Percentiles rank a stretch among this genome's conserved stretches.
Conservation (phyloP, 2,113 vertebrate species). For the Tetraodon nigroviridis region DNA sequence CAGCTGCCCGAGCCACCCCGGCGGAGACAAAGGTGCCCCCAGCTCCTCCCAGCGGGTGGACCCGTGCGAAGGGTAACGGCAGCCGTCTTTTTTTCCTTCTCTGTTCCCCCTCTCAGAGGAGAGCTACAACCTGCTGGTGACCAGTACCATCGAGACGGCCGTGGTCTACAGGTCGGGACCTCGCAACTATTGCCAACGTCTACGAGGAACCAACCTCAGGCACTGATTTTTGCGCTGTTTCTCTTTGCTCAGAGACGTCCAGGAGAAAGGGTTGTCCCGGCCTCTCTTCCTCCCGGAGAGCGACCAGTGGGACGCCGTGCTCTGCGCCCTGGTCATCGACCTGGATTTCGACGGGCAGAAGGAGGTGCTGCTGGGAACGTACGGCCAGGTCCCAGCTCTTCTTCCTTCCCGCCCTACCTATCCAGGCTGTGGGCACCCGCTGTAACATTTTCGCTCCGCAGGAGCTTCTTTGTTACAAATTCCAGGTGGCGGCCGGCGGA, state of each 20-base stretch:
- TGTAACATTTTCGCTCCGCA: conserved; percentile 43
- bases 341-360: conserved; percentile 81
- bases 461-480: conserved; percentile 90
- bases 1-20: conserved; percentile 25
- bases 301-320: conserved; percentile 83
- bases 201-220: no score
- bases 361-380: conserved; percentile 79
- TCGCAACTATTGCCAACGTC: not conserved
- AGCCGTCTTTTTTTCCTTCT: not conserved
- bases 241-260: conserved; percentile 75
- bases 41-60: no score
- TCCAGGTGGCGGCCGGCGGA: conserved; percentile 29
- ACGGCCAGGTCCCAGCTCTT: conserved; percentile 72
- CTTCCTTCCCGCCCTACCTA: no score
- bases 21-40: conserved; percentile 38
- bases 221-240: not conserved
- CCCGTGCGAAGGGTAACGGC: no score
- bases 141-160: conserved; percentile 83
- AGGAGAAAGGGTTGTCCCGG: conserved; percentile 72
- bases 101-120: conserved; percentile 17
- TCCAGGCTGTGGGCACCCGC: not conserved
- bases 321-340: conserved; percentile 84
- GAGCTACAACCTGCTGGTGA: conserved; percentile 79
- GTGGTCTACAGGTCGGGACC: conserved; percentile 82
- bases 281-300: conserved; percentile 77